phyloP scores from a whole-genome alignment of 1,140 invertebrate genomes.

The Cydia fagiglandana region DNA sequence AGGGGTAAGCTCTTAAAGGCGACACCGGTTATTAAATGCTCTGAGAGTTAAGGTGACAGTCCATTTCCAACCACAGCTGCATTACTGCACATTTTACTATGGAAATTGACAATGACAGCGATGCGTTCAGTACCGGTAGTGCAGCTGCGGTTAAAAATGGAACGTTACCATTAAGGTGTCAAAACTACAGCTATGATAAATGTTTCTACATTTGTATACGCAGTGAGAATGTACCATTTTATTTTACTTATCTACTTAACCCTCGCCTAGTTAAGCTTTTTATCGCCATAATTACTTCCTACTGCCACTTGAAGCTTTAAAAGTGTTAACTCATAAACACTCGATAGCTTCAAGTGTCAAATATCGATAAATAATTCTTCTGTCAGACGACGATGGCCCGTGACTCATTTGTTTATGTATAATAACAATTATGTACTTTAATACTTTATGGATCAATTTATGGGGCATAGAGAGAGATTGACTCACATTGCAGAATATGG shows the following conservation, averaged over 20 bases:
- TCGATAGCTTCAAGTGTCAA: conserved; percentile 1
- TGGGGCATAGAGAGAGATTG: not conserved
- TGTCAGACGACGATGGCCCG: not conserved
- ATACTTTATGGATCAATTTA: conserved; percentile 11
- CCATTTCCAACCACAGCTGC: no score
- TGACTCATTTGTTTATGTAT: conserved; percentile 15
- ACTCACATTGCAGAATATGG: not conserved
- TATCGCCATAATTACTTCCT: not conserved
- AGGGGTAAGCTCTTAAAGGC: no score
- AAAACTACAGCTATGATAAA: no score
- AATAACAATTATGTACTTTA: conserved; percentile 9
- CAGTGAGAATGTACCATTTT: not conserved
- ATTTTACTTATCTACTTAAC: not conserved
- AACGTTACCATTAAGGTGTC: no score
- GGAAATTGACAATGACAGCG: no score
- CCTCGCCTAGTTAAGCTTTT: conserved; percentile 2
- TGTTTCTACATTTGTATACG: no score
- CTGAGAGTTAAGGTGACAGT: no score
- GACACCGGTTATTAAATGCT: no score
- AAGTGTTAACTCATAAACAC: conserved; percentile 7
- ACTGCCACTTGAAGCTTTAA: conserved; percentile 8
- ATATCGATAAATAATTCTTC: conserved; percentile 9
- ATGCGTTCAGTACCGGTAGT: no score
- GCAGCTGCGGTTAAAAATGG: no score
- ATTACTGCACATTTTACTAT: no score